Conservation (phyloP, 1,140 invertebrate species). For the Lordiphosa collinella region DNA sequence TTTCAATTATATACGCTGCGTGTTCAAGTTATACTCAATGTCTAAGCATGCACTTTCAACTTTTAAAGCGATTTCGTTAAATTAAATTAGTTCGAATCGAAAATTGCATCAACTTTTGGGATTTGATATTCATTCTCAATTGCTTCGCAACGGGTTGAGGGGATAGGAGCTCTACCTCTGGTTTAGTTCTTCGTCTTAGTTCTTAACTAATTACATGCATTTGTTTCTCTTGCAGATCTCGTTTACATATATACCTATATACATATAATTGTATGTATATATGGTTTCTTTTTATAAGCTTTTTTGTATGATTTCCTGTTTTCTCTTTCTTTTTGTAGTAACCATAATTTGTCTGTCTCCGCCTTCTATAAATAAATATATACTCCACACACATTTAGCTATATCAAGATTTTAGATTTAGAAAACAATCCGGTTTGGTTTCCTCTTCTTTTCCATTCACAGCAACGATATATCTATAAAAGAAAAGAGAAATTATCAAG, state of each 20-base stretch:
- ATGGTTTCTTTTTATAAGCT: slow-evolving; percentile 62
- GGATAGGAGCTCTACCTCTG: too few relatives aligned
- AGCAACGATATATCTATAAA: slow-evolving; percentile 76
- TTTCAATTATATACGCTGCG: slow-evolving; percentile 62
- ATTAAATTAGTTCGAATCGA: slow-evolving; percentile 47
- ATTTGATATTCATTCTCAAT: slow-evolving; percentile 53
- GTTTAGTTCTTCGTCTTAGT: slow-evolving; percentile 54
- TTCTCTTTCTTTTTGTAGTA: slow-evolving; percentile 55
- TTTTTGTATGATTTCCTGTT: slow-evolving; percentile 59
- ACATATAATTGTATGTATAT: slow-evolving; percentile 46
- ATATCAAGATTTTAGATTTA: slow-evolving; percentile 63
- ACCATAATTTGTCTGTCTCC: slow-evolving; percentile 78
- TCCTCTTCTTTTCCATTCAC: slow-evolving; percentile 63
- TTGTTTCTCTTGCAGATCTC: slow-evolving; percentile 14
- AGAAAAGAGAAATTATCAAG: slow-evolving; percentile 3
- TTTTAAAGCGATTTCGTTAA: slow-evolving; percentile 64
- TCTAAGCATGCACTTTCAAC: slow-evolving; percentile 51
- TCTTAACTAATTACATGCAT: slow-evolving; percentile 72
- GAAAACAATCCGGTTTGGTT: slow-evolving; percentile 69
- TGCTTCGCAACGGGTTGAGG: slow-evolving; percentile 43
- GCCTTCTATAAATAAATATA: slow-evolving; percentile 46
- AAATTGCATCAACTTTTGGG: slow-evolving; percentile 39
- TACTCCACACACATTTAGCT: slow-evolving; percentile 77
- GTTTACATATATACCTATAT: slow-evolving; percentile 28
- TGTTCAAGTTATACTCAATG: slow-evolving; percentile 65